Evolutionary conservation across 2,797 vertebrate genomes (phyloP), one percentile per base, ranked within the genome.

Genomic region (Sternotherus odoratus): DNA sequence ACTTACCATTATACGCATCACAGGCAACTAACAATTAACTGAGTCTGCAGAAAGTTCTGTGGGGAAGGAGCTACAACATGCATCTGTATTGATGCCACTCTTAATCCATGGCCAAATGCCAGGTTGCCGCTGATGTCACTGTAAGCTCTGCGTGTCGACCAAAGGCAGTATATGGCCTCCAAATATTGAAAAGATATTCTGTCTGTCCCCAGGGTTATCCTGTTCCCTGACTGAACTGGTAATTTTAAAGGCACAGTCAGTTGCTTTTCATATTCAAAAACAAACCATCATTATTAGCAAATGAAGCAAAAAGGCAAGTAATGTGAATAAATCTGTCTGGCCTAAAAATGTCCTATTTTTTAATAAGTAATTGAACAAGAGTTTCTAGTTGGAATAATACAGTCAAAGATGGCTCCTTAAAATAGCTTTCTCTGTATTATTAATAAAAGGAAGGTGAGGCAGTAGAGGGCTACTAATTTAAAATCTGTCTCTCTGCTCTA

Each of bases 351-450:
- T 1, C 2, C 4, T 33, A 5, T 46, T 92, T 39, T 94, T 54
- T n/a, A 87, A 66, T 30, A 88, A 72, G 49, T 13, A 36, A 54
- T 69, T 3, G 90, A 94, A 91, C 53, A 17, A 36, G 19, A 83
- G 77, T 93, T 95, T 94, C 69, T 57, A 83, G 39, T 79, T 48
- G 91, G 84, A 94, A 54, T 54, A 92, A 56, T 92, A 91, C 28
- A 83, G 50, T 90, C 74, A 50, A 93, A 94, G 86, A 92, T 0
- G 0, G 17, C 8, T 4, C 28, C 87, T 92, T 93, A 92, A 95
- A 94, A 96, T 94, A 97, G 36, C 63, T 94, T 4, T 33, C 5
- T 15, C 33, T 56, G 36, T 85, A 74, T 96, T 95, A 94, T 94
- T 94, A 93, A 93, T 92, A 57, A 85, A 93, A 26, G 6, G 43